Evolutionary conservation across 2,113 vertebrate species (phyloP), one percentile per base, ranked within the genome.

Genomic region (Oncorhynchus gorbuscha): DNA sequence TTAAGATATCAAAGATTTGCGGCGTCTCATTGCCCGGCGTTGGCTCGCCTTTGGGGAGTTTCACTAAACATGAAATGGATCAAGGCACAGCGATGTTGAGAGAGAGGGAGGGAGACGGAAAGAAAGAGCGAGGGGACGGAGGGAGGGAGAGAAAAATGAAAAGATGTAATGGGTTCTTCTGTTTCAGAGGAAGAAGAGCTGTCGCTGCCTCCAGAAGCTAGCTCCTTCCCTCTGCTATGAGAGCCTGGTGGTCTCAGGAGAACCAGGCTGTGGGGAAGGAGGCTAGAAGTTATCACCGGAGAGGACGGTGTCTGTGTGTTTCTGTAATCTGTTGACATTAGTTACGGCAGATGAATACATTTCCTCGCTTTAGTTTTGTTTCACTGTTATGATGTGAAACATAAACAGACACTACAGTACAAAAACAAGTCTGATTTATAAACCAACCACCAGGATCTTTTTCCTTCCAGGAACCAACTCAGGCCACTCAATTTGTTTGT

Each of bases 1-100:
- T 93, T 93, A 92, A 92, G 92, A 93, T 93, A 93, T 93, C 92
- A 93, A 92, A 92, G 92, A 92, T 92, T 90, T 88, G 85, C 68
- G 83, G 88, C 90, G 79, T 90, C 89, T 87, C 83, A 66, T 85
- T 91, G 88, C 87, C 83, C 89, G 70, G 84, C 86, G 81, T 88
- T 72, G 84, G 80, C 83, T 89, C 84, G 87, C 87, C 90, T 83
- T 75, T 84, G 80, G 92, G 92, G 91, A 91, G 88, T 91, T 92
- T 90, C 84, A 88, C 87, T 86, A 90, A 91, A 92, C 92, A 91
- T 91, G 89, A 90, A 91, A 91, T 90, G 84, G 89, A 89, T 91
- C 89, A 92, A 90, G 89, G 85, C 84, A 85, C 84, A 87, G 73
- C 81, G 81, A 83, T 79, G 83, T 78, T 71, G 75, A 78, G 71